Base-by-base conservation (phyloP, 2,797 vertebrate genomes). In the Smutsia gigantea region DNA sequence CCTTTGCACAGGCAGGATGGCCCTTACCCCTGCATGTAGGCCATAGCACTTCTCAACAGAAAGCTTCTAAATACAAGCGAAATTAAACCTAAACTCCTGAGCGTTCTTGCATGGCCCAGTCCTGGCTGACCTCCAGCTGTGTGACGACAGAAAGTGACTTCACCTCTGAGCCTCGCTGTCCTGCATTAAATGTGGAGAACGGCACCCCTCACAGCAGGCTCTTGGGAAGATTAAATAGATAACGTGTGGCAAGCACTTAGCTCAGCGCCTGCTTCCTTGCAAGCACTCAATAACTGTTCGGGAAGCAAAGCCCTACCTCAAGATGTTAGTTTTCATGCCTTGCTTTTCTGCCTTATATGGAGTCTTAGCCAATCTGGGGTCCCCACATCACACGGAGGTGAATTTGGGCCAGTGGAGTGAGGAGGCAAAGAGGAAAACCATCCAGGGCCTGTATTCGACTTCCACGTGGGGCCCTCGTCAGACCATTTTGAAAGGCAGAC, bases 291-390 rank as follows among this genome's bases (percentile, higher is more conserved):
- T 19, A 19, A 63, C 64, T 51, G 18, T 53, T 59, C 37, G 29
- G 59, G 39, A 88, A 91, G 49, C 69, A 84, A 57, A 61, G 69
- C 4, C 46, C 78, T 59, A 66, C 34, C 29, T 85, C 9, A 2
- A 57, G 69, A 69, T 61, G 19, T 27, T 31, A 31, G 55, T 93
- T 71, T 79, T 51, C 69, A 15, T 37, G 66, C 69, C 21, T 84
- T 19, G 53, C 53, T 90, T 71, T 79, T 68, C 78, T 72, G 74
- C 72, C 86, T 95, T 89, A 71, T 93, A 83, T 75, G 96, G 84
- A 57, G 23, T 85, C 23, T 39, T 59, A 13, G 25, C 83, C 27
- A 34, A n/a, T 74, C 39, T 15, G 29, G 78, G 83, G 92, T 69
- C 23, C 69, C 69, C 64, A 34, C 19, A 17, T 46, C 14, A 2